These are phyloP conservation scores for Rambutsinella grinnellia DNA, from an alignment of 2,888 invertebrate genomes.

Conservation along the genomic window DNA sequence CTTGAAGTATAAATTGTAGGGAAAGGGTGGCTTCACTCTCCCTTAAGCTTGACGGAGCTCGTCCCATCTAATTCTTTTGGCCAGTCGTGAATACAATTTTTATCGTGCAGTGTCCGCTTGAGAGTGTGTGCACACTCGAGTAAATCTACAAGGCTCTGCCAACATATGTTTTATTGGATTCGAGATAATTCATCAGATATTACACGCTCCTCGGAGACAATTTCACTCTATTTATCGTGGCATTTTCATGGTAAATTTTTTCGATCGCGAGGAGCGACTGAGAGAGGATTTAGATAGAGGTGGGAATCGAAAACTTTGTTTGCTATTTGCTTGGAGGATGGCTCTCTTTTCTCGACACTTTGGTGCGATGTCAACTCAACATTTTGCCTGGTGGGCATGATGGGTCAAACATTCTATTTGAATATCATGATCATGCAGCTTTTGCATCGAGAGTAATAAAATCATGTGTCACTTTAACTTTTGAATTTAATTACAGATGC, in stretches of 20 bases:
- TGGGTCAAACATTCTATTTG: no score
- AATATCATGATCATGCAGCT: no score
- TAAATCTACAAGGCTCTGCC: not conserved
- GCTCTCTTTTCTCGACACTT: no score
- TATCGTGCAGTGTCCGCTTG: not conserved
- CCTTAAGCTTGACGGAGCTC: constrained; percentile 24
- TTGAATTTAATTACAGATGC: no score
- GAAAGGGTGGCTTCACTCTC: constrained; percentile 8
- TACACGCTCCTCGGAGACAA: constrained; percentile 4
- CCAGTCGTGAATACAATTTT: not conserved
- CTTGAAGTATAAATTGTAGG: not conserved
- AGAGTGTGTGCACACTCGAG: not conserved
- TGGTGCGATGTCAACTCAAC: no score
- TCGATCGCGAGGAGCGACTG: not conserved
- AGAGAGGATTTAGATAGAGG: not conserved
- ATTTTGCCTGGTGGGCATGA: no score
- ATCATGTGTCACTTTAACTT: no score
- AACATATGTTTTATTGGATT: not conserved
- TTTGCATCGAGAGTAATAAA: no score
- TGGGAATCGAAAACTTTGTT: not conserved
- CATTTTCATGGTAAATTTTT: constrained; percentile 14
- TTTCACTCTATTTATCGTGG: constrained; percentile 25
- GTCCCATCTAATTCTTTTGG: not conserved
- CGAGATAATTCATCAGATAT: constrained; percentile 4
- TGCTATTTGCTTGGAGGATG: not conserved